Evolutionary conservation across 2,888 invertebrate genomes (phyloP).

Genomic region (Augochlorella aurata): DNA sequence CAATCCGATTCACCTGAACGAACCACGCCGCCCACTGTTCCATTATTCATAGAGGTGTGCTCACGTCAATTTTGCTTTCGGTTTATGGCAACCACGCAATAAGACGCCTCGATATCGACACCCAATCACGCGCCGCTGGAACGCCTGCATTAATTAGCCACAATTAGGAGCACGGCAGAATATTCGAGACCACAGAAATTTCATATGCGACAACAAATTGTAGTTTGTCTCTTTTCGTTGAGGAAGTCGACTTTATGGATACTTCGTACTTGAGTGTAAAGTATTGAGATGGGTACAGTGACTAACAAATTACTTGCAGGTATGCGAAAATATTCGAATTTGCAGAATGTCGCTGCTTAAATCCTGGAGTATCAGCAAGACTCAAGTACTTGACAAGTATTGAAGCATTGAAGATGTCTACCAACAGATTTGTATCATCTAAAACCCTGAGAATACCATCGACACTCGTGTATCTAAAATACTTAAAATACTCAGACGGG

Average conservation of each 20-base stretch:
- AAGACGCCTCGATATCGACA: constrained; percentile 20
- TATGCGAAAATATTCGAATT: background rate
- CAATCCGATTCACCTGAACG: constrained; percentile 52
- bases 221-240: background rate
- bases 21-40: constrained; percentile 30
- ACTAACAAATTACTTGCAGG: background rate
- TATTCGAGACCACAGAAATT: background rate
- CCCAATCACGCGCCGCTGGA: background rate
- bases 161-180: background rate
- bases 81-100: constrained; percentile 25
- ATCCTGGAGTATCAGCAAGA: background rate
- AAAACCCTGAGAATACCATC: background rate
- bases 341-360: background rate
- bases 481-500: background rate
- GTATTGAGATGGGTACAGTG: background rate
- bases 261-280: background rate
- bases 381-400: background rate
- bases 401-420: too few relatives aligned
- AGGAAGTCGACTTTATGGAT: background rate
- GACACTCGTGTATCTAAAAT: background rate
- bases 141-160: background rate
- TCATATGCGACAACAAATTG: background rate
- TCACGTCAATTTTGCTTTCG: constrained; percentile 45
- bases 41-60: constrained; percentile 59
- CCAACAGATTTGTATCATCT: background rate